Base-by-base conservation (phyloP, 2,113 vertebrate species). In the Mesembrinibis cayennensis region DNA sequence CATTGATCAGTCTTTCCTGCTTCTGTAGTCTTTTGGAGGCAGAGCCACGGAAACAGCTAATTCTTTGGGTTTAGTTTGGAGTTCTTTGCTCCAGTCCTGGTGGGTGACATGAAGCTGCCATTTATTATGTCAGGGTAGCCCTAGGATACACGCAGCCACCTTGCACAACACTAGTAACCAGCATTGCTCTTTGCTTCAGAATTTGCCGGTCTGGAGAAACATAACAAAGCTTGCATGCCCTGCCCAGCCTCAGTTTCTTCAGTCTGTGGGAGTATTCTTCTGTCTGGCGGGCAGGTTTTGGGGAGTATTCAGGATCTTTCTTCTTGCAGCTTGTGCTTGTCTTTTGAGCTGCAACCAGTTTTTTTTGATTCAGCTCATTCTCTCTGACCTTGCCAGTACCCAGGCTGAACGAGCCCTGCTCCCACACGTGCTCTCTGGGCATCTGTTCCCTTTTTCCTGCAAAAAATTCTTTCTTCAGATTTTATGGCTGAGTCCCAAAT, bases 141-240 rank as follows among this genome's bases (percentile, higher is more conserved):
- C 62, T 38, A 76, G 19, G 27, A 40, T 30, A 49, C 56, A 26
- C 0, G 3, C 52, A 44, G n/a, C 0, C 0, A 65, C 47, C 40
- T 55, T 82, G 40, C 13, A 62, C 17, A 71, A 30, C 62, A 42
- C 34, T 59, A 32, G 21, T 13, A 66, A 74, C 27, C 25, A 67
- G 38, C 50, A 44, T 23, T 74, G 34, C 50, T 90, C 85, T 90
- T 44, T 73, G 40, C 11, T 87, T 93, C 56, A 62, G n/a, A 62
- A 71, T 67, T 88, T 74, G 18, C 27, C 42, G 53, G 18, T 32
- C 42, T 58, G 10, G 50, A 66, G 45, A 85, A 66, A 58, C 55
- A 21, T 32, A 61, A 87, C 76, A 29, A 76, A 29, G 70, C 50
- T 56, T 87, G 27, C 34, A 20, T 11, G 15, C 65, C 45, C 22